These are phyloP conservation scores for Lamellibrachia columna DNA, from an alignment of 2,888 invertebrate species.

Conservation along the genomic window DNA sequence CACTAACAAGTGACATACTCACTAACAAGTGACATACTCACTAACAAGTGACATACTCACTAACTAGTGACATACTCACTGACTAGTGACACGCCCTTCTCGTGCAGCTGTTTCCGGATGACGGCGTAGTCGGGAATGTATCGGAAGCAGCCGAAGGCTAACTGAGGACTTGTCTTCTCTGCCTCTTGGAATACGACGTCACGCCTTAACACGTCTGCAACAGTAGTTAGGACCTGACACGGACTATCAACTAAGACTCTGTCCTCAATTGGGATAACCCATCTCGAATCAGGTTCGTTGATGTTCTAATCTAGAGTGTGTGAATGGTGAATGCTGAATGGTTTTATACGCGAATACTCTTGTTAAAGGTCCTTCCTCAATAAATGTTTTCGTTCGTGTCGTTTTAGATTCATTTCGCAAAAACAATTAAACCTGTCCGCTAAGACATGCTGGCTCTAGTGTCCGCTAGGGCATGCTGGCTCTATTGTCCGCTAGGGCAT, in stretches of 20 bases:
- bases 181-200: neutral
- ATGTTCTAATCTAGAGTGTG: too few species aligned
- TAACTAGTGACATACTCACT: neutral
- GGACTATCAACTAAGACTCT: neutral
- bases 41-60: neutral
- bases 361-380: too few species aligned
- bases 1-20: too few species aligned
- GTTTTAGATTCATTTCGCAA: too few species aligned
- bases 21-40: neutral
- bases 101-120: neutral
- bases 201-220: neutral
- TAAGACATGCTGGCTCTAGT: too few species aligned
- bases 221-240: neutral
- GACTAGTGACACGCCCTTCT: neutral
- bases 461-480: too few species aligned
- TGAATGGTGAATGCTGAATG: too few species aligned
- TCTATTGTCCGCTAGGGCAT: too few species aligned
- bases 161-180: neutral
- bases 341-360: too few species aligned
- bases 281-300: too few species aligned
- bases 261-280: neutral
- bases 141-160: constrained; percentile 1
- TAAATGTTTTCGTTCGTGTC: too few species aligned
- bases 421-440: too few species aligned
- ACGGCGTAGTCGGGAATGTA: neutral